A percentile compares a stretch with the other conserved stretches of the same genome.
These are phyloP conservation scores for Uropsilus gracilis DNA, from an alignment of 2,113 vertebrate genomes.

Conservation along the genomic window DNA sequence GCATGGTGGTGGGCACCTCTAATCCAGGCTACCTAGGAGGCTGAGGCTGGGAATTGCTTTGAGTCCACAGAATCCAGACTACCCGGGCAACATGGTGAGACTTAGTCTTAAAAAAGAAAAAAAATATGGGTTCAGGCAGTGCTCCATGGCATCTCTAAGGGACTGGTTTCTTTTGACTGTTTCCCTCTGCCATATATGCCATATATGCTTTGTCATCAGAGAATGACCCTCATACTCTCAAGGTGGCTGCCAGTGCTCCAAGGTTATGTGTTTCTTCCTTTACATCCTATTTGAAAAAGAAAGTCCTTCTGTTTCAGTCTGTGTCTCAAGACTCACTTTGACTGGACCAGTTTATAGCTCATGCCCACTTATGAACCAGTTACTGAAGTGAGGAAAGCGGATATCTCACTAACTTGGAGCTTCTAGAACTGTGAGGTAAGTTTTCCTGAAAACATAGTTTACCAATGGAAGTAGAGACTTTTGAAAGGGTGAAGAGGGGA, in stretches of 20 bases:
- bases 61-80: too few species aligned
- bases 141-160: neutral
- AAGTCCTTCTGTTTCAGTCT: neutral
- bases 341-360: neutral
- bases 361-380: neutral
- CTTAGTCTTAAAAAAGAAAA: too few species aligned
- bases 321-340: neutral
- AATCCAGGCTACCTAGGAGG: too few species aligned
- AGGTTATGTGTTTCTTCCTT: neutral
- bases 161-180: neutral
- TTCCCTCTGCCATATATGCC: neutral
- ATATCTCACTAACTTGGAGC: neutral
- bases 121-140: constrained; percentile 6
- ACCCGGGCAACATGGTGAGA: too few species aligned
- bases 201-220: neutral
- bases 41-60: too few species aligned
- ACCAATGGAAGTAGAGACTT: neutral
- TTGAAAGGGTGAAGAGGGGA: neutral
- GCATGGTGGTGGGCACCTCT: too few species aligned
- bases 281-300: neutral
- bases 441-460: neutral
- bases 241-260: neutral
- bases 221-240: neutral
- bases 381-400: neutral
- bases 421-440: neutral